Conservation (phyloP, 2,113 vertebrate genomes). For the Ammodytes marinus region DNA sequence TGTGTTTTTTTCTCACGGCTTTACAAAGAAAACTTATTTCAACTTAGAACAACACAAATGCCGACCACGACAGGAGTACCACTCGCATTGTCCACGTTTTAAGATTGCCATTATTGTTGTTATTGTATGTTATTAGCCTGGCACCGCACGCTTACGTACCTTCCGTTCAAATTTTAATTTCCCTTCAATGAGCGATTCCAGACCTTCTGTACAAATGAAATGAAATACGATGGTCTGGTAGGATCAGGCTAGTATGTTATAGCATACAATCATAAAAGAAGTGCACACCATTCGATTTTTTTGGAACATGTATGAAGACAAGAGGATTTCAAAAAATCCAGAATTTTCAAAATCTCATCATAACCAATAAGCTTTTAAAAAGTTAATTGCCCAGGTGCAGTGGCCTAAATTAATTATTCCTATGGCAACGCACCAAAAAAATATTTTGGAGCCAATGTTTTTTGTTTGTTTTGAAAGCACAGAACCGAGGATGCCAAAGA, state of each 20-base stretch:
- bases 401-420: not conserved
- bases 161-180: too few species aligned
- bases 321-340: not conserved
- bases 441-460: not conserved
- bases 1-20: not conserved
- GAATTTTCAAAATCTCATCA: not conserved
- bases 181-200: too few species aligned
- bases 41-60: not conserved
- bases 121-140: too few species aligned
- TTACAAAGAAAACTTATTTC: not conserved
- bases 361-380: not conserved
- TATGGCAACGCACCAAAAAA: not conserved
- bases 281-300: not conserved
- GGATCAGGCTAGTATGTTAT: too few species aligned
- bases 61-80: not conserved
- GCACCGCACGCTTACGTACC: too few species aligned
- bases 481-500: slow-evolving; percentile 1
- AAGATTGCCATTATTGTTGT: not conserved
- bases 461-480: not conserved
- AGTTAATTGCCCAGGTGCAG: not conserved
- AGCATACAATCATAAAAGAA: not conserved
- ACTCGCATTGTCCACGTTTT: too few species aligned
- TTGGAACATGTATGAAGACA: not conserved
- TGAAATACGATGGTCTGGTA: too few species aligned
- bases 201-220: too few species aligned